A percentile compares a stretch with the other conserved stretches of the same genome.
Evolutionary conservation across 2,113 vertebrate species (phyloP).

Genomic region (Callithrix jacchus): DNA sequence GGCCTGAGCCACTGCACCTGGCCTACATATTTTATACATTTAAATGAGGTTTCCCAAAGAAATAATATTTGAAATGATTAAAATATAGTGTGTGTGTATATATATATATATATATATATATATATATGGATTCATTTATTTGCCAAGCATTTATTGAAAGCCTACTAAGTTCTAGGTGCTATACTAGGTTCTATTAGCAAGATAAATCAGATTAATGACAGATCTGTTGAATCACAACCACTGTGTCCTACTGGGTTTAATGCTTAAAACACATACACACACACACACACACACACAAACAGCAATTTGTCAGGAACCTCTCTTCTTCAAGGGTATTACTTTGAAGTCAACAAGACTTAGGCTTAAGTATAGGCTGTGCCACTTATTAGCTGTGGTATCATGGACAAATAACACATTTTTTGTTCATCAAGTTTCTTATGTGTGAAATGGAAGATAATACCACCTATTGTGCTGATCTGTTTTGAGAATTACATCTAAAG

Average conservation of each 20-base stretch:
- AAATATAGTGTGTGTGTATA: background rate
- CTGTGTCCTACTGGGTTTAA: background rate
- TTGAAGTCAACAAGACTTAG: background rate
- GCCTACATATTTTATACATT: background rate
- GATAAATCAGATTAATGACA: background rate
- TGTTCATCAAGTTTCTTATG: conserved; percentile 24
- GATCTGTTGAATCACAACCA: background rate
- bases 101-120: background rate
- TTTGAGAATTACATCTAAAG: conserved; percentile 34
- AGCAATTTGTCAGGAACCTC: background rate
- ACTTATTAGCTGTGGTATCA: background rate
- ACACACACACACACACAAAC: background rate
- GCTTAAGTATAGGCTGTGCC: background rate
- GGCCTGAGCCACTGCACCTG: too few relatives aligned
- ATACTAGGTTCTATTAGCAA: background rate
- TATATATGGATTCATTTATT: background rate
- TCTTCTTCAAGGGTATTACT: background rate
- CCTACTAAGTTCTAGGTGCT: background rate
- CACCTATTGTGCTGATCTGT: background rate
- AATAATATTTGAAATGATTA: background rate
- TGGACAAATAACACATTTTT: conserved; percentile 34
- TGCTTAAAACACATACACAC: background rate
- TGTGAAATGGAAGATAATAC: conserved; percentile 11
- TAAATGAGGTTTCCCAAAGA: conserved; percentile 10
- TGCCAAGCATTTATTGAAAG: background rate